Base-by-base conservation (phyloP, 2,797 vertebrate species). In the Typhlichthys subterraneus region DNA sequence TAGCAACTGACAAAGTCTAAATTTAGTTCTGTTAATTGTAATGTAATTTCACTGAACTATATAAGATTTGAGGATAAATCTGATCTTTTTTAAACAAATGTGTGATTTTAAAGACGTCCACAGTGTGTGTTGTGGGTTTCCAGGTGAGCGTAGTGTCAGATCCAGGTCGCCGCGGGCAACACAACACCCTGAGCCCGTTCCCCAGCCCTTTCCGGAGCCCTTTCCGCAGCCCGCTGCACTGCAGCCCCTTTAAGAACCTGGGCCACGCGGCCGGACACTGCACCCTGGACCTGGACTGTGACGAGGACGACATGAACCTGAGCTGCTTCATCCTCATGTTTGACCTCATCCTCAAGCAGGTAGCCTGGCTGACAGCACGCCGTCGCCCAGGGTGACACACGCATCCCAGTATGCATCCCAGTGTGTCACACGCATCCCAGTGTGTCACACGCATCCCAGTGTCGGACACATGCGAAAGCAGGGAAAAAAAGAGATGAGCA, bases 301-400 rank as follows among this genome's bases (percentile, higher is more conserved):
- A 99, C 42, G 97, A 99, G 45, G 97, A 99, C 46, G 98, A 99
- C 85, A 97, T 99, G 95, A 99, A 99, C 91, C 93, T 99, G 61
- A 95, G 95, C 89, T 99, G 97, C 90, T 99, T 99, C 88, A 99
- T 99, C 86, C 95, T 99, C 78, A 99, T 99, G 98, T 99, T 99
- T 83, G 98, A 99, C 85, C 95, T 99, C 86, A 92, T 99, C 83
- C 87, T 99, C 66, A 99, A 99, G 87, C 98, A 99, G 97, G 98
- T 99, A 89, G 80, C 5, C 17, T 9, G 9, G 19, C 52, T 54
- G 1, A 46, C 9, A 4, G 2, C 14, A 14, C 12, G 23, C 23
- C 23, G 23, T 23, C 23, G 3, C 23, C 23, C 23, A 23, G 23
- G 23, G 23, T 23, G 23, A 23, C 23, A 23, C 23, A 23, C 23